phyloP scores from a whole-genome alignment of 2,113 vertebrate species.

The Pelvicachromis taeniatus region DNA sequence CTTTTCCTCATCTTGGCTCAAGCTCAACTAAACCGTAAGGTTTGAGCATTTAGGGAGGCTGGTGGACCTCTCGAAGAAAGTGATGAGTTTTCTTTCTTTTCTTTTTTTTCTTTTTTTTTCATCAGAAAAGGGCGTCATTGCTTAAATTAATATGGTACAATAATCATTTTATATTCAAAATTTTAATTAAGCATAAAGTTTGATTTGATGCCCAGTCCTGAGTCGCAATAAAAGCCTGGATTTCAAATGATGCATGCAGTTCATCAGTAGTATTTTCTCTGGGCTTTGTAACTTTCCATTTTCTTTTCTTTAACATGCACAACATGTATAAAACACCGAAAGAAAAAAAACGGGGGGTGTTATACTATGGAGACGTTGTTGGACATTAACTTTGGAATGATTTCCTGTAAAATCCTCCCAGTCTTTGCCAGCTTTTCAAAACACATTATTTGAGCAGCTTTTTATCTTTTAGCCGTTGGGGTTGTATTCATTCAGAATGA shows the following conservation, averaged over 20 bases:
- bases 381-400: background rate
- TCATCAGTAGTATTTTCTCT: background rate
- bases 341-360: background rate
- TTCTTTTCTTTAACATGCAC: background rate
- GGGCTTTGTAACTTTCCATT: background rate
- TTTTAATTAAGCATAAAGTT: background rate
- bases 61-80: background rate
- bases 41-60: background rate
- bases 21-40: background rate
- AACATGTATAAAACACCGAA: background rate
- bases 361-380: background rate
- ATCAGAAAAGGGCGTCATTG: background rate
- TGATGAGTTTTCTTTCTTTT: too few species aligned
- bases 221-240: background rate
- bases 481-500: background rate
- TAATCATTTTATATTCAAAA: background rate
- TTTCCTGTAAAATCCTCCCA: background rate
- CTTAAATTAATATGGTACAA: background rate
- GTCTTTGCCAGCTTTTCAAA: background rate
- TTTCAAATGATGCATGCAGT: background rate
- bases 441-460: background rate
- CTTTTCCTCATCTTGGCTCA: background rate
- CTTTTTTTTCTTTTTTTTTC: too few species aligned
- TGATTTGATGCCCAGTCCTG: background rate
- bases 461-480: background rate